Percentiles rank a stretch among this genome's conserved stretches.
Conservation (phyloP, 2,888 invertebrate species). For the Tribolium freemani region DNA sequence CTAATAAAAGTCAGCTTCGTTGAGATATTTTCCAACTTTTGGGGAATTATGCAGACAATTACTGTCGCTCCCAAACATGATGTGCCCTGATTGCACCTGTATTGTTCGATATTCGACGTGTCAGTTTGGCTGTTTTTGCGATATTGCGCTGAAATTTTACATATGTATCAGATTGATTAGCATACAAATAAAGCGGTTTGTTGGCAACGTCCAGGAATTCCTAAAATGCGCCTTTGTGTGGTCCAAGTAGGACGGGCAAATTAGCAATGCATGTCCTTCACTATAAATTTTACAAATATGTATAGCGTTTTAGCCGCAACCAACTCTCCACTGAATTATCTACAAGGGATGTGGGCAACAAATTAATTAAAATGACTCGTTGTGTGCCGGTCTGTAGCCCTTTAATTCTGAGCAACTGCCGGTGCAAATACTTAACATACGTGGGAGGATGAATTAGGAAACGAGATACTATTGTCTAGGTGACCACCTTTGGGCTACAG, state of each 20-base stretch:
- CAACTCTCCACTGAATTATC: constrained; percentile 40
- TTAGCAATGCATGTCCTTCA: constrained; percentile 31
- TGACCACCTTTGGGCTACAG: not conserved
- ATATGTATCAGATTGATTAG: constrained; percentile 11
- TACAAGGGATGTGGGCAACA: constrained; percentile 29
- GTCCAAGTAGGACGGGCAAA: constrained; percentile 25
- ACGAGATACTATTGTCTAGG: not conserved
- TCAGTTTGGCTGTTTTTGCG: constrained; percentile 5
- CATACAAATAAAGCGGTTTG: constrained; percentile 15
- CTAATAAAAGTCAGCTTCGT: constrained; percentile 11
- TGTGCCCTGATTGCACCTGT: constrained; percentile 11
- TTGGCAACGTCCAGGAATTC: constrained; percentile 3
- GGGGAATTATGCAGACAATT: not conserved
- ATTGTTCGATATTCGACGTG: constrained; percentile 6
- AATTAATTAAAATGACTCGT: constrained; percentile 40
- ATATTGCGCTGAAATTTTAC: constrained; percentile 13
- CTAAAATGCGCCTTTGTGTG: constrained; percentile 19
- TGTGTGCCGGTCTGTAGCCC: constrained; percentile 27
- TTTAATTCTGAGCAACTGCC: constrained; percentile 20
- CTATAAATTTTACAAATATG: constrained; percentile 41
- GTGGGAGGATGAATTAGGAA: not conserved
- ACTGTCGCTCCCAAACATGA: not conserved
- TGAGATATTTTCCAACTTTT: not conserved
- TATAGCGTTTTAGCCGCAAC: constrained; percentile 17
- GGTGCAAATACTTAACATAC: not conserved